phyloP scores from a whole-genome alignment of 2,113 vertebrate species.

The Oceanites oceanicus region DNA sequence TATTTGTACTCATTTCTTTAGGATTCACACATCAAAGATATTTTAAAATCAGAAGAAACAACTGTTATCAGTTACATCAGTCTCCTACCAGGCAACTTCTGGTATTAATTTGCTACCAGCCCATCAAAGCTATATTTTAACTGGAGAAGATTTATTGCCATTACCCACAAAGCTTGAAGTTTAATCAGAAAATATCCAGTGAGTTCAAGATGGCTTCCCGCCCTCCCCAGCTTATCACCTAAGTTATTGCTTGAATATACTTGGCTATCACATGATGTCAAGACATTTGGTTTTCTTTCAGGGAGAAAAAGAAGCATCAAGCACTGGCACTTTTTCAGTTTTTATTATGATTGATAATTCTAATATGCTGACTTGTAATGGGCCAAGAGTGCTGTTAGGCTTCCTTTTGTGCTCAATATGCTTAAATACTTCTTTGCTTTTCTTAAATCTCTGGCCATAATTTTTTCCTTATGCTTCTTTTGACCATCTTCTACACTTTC shows the following conservation, averaged over 20 bases:
- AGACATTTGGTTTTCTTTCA: background rate
- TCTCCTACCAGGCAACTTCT: background rate
- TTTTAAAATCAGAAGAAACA: background rate
- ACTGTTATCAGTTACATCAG: background rate
- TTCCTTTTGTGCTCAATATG: background rate
- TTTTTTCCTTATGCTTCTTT: background rate
- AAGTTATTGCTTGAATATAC: background rate
- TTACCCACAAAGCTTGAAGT: background rate
- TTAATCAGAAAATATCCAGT: background rate
- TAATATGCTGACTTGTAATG: background rate
- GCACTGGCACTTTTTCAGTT: background rate
- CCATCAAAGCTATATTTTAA: background rate
- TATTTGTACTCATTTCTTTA: background rate
- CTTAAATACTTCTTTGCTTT: background rate
- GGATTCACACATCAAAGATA: background rate
- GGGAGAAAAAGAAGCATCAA: background rate
- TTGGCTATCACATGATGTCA: background rate
- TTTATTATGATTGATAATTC: background rate
- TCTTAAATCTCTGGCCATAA: background rate
- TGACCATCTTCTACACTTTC: background rate
- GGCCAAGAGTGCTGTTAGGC: background rate
- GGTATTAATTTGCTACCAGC: background rate
- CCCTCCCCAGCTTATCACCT: fast-evolving
- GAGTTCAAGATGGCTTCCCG: background rate
- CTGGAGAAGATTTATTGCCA: background rate